These are phyloP conservation scores for Lapara coniferarum DNA, from an alignment of 2,888 invertebrate species.

Conservation along the genomic window DNA sequence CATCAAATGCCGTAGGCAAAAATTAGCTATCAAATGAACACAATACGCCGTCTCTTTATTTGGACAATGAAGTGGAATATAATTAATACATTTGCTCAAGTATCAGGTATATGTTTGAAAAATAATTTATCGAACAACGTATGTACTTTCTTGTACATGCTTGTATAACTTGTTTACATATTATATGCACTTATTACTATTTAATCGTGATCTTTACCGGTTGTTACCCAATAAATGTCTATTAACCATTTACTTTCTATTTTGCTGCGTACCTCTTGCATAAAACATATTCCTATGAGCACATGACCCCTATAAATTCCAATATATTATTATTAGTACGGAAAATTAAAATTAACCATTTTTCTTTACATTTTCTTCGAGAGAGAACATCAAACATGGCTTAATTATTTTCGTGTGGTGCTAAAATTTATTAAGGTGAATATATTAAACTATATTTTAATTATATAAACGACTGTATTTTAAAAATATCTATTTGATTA, in stretches of 20 bases:
- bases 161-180: conserved; percentile 16
- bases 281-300: background rate
- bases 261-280: conserved; percentile 3
- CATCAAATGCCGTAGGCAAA: no score
- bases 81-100: background rate
- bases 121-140: background rate
- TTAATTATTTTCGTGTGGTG: background rate
- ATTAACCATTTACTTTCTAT: conserved; percentile 20
- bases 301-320: background rate
- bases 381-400: background rate
- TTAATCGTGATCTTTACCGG: conserved; percentile 21
- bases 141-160: background rate
- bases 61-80: background rate
- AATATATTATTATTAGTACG: background rate
- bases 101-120: background rate
- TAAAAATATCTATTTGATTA: background rate
- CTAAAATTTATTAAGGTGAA: background rate
- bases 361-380: no score
- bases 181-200: background rate
- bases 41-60: background rate
- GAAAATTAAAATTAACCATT: background rate
- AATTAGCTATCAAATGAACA: background rate
- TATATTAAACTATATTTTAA: no score
- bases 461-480: background rate
- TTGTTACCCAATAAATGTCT: conserved; percentile 23